Conservation (phyloP, 2,113 vertebrate species). For the Urocitellus parryii region DNA sequence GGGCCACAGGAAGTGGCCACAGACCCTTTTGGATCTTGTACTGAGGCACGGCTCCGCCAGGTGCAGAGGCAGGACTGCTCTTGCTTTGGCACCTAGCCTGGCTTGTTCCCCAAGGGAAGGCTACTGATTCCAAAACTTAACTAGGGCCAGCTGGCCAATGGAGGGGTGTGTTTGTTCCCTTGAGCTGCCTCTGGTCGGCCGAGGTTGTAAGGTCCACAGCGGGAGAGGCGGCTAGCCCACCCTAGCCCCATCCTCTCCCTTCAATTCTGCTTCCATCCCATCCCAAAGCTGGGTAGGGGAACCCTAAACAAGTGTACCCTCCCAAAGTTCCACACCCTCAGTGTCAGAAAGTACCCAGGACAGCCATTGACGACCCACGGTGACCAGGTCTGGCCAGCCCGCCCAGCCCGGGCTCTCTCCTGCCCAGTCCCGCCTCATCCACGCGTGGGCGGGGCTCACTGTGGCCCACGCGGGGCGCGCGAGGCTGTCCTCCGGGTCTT, state of each 20-base stretch:
- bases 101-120: not conserved
- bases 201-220: not conserved
- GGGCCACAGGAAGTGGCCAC: not conserved
- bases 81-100: not conserved
- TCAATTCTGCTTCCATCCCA: not conserved
- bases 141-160: not conserved
- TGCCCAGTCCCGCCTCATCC: not conserved
- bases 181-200: not conserved
- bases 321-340: not conserved
- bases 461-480: not conserved
- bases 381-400: rapidly evolving
- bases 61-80: not conserved
- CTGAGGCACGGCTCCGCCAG: too few species aligned
- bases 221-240: not conserved
- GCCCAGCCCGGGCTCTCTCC: not conserved
- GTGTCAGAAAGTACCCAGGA: rapidly evolving
- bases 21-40: not conserved
- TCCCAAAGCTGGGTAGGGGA: not conserved
- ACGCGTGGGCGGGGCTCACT: constrained; percentile 21
- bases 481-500: constrained; percentile 32
- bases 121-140: not conserved
- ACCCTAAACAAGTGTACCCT: not conserved
- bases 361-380: rapidly evolving
- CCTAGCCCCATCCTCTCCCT: not conserved
- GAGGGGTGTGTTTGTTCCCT: not conserved